Base-by-base conservation (phyloP, 2,888 invertebrate species). In the Andrena chrysosceles region DNA sequence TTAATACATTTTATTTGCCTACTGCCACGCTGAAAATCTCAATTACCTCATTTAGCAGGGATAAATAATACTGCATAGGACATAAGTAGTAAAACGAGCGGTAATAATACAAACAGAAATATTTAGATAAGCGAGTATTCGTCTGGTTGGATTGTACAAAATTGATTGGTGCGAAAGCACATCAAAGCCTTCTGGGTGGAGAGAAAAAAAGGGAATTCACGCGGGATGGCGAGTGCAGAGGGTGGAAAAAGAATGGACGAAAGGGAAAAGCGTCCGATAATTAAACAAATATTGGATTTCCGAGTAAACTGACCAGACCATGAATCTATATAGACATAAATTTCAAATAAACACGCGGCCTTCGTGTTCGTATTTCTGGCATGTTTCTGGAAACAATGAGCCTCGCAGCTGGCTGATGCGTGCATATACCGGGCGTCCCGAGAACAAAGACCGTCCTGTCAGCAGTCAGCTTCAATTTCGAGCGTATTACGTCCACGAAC, bases 401-500 rank as follows among this genome's bases (percentile, higher is more conserved):
- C 66, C 66, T 42, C 33, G 69, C 83, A 76, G 83, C 73, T 79
- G 83, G 66, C 56, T 81, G 85, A 83, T 83, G 86, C 70, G 81
- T 71, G 62, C 68, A 72, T 80, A 73, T 76, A 77, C 76, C 72
- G 85, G 85, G 81, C 77, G 85, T 76, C 31, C 49, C 60, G 60
- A 64, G 82, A 83, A 87, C 85, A 87, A 87, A 81, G 87, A 81
- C 75, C 49, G 74, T 73, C 78, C 85, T 83, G 86, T 83, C 85
- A 86, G 81, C 76, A 83, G 86, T 81, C 85, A 85, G 83, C 75
- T 83, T 83, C 85, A 86, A 87, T 85, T 81, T 86, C 83, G 83
- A 83, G 64, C 79, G 84, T 84, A 86, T 86, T 77, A 79, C 82
- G 75, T 86, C 71, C 72, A 73, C 82, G 79, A 77, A 86, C 73